Conservation (phyloP, 2,113 vertebrate species). For the Tretioscincus oriximinensis region DNA sequence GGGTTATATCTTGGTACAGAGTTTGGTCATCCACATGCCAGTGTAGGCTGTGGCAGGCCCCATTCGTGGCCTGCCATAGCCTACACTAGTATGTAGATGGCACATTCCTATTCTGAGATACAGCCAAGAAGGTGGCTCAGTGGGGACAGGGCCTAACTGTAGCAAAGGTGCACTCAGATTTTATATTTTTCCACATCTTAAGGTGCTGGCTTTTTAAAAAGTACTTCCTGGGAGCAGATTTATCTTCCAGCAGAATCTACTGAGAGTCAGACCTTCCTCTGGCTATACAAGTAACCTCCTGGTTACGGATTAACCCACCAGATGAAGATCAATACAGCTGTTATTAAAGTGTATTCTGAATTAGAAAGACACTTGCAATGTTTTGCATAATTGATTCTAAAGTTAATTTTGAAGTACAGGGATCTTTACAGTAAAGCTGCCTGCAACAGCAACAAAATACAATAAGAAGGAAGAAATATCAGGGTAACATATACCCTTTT, state of each 20-base stretch:
- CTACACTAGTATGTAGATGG: too few relatives aligned
- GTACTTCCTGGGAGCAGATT: not conserved
- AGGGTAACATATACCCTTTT: too few relatives aligned
- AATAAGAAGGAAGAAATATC: constrained; percentile 43
- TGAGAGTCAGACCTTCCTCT: constrained; percentile 50
- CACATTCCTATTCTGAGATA: too few relatives aligned
- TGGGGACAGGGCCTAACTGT: too few relatives aligned
- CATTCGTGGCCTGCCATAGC: too few relatives aligned
- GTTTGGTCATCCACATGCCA: too few relatives aligned
- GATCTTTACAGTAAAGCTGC: constrained; percentile 9
- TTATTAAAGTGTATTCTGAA: constrained; percentile 46
- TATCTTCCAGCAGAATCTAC: constrained; percentile 4
- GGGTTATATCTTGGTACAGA: too few relatives aligned
- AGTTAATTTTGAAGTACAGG: constrained; percentile 56
- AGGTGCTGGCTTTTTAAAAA: not conserved
- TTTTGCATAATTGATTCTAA: constrained; percentile 61
- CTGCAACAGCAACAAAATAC: not conserved
- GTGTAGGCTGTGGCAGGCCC: too few relatives aligned
- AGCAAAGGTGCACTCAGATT: not conserved
- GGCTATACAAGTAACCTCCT: constrained; percentile 28
- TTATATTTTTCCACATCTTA: not conserved
- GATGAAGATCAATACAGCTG: constrained; percentile 46
- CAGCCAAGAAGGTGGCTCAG: too few relatives aligned
- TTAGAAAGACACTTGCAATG: constrained; percentile 48
- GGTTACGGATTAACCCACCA: constrained; percentile 33